Conservation (phyloP, 2,113 vertebrate species). For the Cebidichthys violaceus region DNA sequence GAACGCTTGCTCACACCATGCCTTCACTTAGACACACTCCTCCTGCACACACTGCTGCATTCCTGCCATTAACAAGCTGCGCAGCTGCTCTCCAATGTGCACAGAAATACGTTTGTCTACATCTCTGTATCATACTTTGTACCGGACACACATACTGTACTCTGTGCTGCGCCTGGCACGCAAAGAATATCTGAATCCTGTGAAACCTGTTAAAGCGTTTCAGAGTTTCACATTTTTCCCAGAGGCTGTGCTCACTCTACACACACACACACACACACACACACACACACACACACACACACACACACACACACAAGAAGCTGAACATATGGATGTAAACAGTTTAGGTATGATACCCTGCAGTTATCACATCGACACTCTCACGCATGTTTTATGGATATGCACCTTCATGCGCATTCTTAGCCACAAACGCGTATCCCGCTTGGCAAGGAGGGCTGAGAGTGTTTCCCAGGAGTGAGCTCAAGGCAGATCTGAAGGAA, state of each 20-base stretch:
- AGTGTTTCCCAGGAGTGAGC: constrained; percentile 51
- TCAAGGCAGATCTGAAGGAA: constrained; percentile 32
- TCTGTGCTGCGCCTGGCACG: not conserved
- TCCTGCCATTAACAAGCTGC: constrained; percentile 38
- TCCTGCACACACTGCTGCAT: constrained; percentile 18
- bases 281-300: not conserved
- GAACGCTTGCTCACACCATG: not conserved
- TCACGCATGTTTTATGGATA: not conserved
- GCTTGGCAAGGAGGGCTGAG: constrained; percentile 24
- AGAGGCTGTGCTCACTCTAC: not conserved
- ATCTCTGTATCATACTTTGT: not conserved
- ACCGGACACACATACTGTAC: not conserved
- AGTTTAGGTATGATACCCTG: not conserved
- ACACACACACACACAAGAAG: too few relatives aligned
- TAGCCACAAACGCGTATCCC: not conserved
- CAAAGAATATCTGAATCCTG: not conserved
- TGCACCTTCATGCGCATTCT: constrained; percentile 2
- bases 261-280: not conserved
- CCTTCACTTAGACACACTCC: not conserved
- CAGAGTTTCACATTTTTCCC: not conserved
- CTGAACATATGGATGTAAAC: constrained; percentile 17
- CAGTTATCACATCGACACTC: not conserved
- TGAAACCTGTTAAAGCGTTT: constrained; percentile 23
- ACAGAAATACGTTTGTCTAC: constrained; percentile 5
- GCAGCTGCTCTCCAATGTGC: constrained; percentile 6